phyloP scores from a whole-genome alignment of 2,888 invertebrate genomes.

The Theristus sp. region DNA sequence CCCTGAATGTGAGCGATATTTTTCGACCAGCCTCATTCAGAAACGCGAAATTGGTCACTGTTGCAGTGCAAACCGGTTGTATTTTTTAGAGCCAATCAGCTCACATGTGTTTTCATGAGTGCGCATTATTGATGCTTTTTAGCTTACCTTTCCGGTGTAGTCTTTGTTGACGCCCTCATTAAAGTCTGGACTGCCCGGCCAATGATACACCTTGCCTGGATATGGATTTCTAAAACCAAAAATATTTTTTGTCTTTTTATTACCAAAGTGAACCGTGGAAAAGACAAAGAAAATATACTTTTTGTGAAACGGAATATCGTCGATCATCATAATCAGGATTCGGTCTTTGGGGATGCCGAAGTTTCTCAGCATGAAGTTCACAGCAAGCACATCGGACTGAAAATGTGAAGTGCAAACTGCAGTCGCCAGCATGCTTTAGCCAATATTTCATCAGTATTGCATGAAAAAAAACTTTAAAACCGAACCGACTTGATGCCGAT shows the following conservation, averaged over 20 bases:
- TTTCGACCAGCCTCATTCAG: not conserved
- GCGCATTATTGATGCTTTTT: no score
- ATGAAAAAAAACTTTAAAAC: no score
- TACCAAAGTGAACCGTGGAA: no score
- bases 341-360: not conserved
- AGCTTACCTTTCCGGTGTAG: not conserved
- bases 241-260: no score
- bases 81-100: no score
- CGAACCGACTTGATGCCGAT: no score
- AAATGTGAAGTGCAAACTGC: no score
- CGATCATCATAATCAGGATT: not conserved
- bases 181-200: not conserved
- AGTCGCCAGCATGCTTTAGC: no score
- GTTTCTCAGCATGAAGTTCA: not conserved
- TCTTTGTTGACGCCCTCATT: not conserved
- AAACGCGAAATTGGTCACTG: not conserved
- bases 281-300: not conserved
- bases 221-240: not conserved
- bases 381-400: not conserved
- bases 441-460: no score
- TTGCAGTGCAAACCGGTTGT: no score
- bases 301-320: not conserved
- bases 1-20: no score
- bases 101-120: no score
- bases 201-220: not conserved